Evolutionary conservation across 1,140 invertebrate species (phyloP), one percentile per base, ranked within the genome.

Genomic region (Lepidurus apus): DNA sequence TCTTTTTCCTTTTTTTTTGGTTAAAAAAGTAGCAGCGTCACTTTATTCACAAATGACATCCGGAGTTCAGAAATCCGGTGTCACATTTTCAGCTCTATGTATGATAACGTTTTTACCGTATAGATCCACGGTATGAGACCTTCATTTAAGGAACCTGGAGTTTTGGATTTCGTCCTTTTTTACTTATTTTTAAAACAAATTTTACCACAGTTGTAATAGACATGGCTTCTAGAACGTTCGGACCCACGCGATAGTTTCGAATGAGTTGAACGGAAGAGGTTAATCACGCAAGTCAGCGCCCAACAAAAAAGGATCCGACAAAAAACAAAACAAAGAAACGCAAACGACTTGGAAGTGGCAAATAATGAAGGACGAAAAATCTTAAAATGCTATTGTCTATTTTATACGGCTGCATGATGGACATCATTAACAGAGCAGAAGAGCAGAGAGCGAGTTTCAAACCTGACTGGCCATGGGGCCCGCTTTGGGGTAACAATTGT

Each of bases 41-140:
- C 53, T 65, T 7, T 65, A 47, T 21, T 13, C 13, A 65, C 53
- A 47, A 47, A 47, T 21, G 53, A 65, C 53, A 65, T 65, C 53
- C 53, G 53, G 53, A 65, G 53, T 17, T 65, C 53, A 65, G 21
- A 65, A 65, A 65, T 65, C 53, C 53, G 53, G 53, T 65, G 53
- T 65, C 53, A 65, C 17, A 65, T 65, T 65, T 65, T 65, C 21
- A 7, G 17, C 53, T 34, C 34, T 4, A 34, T 34, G 34, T 34
- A 34, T 4, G 34, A 34, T 34, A 34, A 34, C 3, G 34, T 34
- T 34, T 34, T 34, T 34, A 34, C 34, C 34, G 34, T 34, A 2
- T 34, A 74, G n/a, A 17, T 13, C n/a, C 74, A 34, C 7, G 43
- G 26, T 6, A 6, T 17, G 6, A 75, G 0, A 75, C 42, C 34